A percentile compares a stretch with the other conserved stretches of the same genome.
phyloP scores from a whole-genome alignment of 2,113 vertebrate species.

The Brienomyrus longianalis region DNA sequence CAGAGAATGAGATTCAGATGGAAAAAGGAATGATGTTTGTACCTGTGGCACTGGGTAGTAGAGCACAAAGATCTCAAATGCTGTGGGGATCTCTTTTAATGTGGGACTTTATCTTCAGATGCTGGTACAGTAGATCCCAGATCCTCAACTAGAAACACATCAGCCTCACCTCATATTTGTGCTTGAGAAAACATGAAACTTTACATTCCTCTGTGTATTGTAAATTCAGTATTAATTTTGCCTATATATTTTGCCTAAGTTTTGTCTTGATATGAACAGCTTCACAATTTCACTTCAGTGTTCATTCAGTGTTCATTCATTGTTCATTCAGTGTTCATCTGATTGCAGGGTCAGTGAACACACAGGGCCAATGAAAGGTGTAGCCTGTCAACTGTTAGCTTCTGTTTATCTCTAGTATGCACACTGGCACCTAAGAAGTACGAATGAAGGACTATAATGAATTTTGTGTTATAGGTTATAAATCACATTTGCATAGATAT shows the following conservation, averaged over 20 bases:
- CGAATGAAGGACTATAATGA: background rate
- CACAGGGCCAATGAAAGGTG: background rate
- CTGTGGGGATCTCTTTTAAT: background rate
- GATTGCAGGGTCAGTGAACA: background rate
- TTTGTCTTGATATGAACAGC: background rate
- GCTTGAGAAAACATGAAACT: background rate
- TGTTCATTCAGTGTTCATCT: background rate
- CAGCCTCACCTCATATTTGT: background rate
- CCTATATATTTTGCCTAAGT: background rate
- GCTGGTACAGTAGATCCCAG: background rate
- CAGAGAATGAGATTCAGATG: background rate
- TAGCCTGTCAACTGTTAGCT: background rate
- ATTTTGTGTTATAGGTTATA: background rate
- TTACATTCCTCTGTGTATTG: background rate
- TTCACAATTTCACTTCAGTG: background rate
- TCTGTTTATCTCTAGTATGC: background rate
- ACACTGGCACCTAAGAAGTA: background rate
- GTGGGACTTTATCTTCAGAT: background rate
- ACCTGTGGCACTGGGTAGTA: background rate
- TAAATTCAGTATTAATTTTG: background rate
- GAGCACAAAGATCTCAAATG: background rate
- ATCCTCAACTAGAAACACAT: background rate
- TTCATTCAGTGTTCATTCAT: background rate
- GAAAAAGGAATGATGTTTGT: background rate
- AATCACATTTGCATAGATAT: background rate